A percentile compares a stretch with the other conserved stretches of the same genome.
Evolutionary conservation across 2,113 vertebrate genomes (phyloP).

Genomic region (Centrocercus urophasianus): DNA sequence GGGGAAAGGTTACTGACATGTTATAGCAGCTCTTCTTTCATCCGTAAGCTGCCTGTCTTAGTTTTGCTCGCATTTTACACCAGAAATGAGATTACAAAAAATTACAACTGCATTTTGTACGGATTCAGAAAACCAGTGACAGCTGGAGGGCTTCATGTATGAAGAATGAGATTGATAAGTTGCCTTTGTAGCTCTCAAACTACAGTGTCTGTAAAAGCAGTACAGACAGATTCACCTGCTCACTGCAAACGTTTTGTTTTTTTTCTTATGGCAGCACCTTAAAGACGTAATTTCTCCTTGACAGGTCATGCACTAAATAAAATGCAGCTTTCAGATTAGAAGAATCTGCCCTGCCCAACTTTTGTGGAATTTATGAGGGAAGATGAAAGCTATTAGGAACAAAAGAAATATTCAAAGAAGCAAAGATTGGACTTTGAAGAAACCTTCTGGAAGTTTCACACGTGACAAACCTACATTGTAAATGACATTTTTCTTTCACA

Average conservation of each 20-base stretch:
- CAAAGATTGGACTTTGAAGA: conserved; percentile 30
- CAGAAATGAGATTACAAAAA: not conserved
- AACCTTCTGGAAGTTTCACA: conserved; percentile 52
- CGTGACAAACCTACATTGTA: conserved; percentile 71
- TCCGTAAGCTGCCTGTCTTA: not conserved
- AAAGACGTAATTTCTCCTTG: not conserved
- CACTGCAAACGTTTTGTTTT: accelerated
- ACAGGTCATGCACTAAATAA: conserved; percentile 6
- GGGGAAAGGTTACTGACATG: not conserved
- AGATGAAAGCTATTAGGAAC: conserved; percentile 31
- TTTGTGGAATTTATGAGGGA: conserved; percentile 58
- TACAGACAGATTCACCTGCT: not conserved
- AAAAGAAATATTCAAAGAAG: conserved; percentile 19
- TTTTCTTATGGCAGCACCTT: not conserved
- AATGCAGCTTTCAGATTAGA: not conserved
- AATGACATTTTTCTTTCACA: conserved; percentile 59
- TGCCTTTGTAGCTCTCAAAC: not conserved
- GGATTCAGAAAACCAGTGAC: not conserved
- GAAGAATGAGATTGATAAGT: not conserved
- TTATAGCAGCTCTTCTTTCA: not conserved
- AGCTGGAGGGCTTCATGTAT: not conserved
- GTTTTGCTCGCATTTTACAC: not conserved
- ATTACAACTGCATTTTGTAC: not conserved
- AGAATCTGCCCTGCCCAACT: not conserved
- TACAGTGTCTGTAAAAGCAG: not conserved